Conservation (phyloP, 2,888 invertebrate genomes). For the Drosophila formosana region DNA sequence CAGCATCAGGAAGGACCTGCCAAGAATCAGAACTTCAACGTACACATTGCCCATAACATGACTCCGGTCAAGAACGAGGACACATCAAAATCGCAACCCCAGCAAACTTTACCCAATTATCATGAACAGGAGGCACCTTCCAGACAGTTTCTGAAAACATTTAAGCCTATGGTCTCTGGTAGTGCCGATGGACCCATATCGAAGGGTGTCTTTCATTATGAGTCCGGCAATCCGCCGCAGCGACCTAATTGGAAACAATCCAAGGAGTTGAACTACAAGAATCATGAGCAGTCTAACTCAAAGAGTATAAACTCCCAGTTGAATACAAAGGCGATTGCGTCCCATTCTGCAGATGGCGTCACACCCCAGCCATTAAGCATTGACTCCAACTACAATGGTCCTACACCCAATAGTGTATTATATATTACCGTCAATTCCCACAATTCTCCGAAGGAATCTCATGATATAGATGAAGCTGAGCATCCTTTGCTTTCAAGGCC, state of each 20-base stretch:
- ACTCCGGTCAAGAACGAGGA: slow-evolving; percentile 38
- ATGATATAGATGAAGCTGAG: slow-evolving; percentile 7
- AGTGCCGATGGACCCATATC: slow-evolving; percentile 52
- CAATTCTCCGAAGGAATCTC: slow-evolving; percentile 7
- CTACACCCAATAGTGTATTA: slow-evolving; percentile 58
- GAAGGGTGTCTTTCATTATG: slow-evolving; percentile 79
- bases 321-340: slow-evolving; percentile 61
- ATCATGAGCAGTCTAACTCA: slow-evolving; percentile 22
- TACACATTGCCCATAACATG: slow-evolving; percentile 77
- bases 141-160: slow-evolving; percentile 81
- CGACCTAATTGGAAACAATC: slow-evolving; percentile 20
- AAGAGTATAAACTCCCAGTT: slow-evolving; percentile 28
- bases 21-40: slow-evolving; percentile 76
- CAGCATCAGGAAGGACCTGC: slow-evolving; percentile 64
- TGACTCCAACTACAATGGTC: slow-evolving; percentile 43
- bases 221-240: slow-evolving; percentile 49
- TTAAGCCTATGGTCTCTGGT: slow-evolving; percentile 71
- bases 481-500: slow-evolving; percentile 58
- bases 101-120: slow-evolving; percentile 44
- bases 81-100: slow-evolving; percentile 36
- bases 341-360: slow-evolving; percentile 12
- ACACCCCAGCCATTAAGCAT: slow-evolving; percentile 5
- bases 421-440: slow-evolving; percentile 73
- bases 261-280: slow-evolving; percentile 38
- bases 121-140: slow-evolving; percentile 78